Percentiles rank a stretch among this genome's conserved stretches.
These are phyloP conservation scores for Macroglossus sobrinus DNA, from an alignment of 2,113 vertebrate genomes.

Conservation along the genomic window DNA sequence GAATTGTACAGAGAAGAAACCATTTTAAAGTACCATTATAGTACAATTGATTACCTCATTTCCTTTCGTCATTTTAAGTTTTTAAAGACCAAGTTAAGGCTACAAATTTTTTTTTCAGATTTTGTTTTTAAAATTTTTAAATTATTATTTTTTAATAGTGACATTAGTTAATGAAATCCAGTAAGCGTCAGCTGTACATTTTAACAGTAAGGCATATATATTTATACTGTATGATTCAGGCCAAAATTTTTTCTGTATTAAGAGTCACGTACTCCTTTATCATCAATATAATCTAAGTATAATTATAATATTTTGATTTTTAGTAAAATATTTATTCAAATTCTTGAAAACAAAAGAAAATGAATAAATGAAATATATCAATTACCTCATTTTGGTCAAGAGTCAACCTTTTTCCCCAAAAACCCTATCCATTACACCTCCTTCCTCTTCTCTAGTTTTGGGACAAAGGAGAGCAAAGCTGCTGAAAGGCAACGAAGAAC, in stretches of 20 bases:
- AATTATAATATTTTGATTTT: background rate
- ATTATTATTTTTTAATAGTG: too few species aligned
- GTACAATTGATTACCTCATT: background rate
- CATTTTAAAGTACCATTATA: background rate
- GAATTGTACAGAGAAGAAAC: background rate
- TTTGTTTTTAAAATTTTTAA: too few species aligned
- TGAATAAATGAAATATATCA: background rate
- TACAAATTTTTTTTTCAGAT: too few species aligned
- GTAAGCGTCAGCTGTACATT: too few species aligned
- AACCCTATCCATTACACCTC: background rate
- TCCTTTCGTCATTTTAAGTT: conserved; percentile 20
- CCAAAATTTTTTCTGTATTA: background rate
- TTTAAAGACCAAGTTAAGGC: conserved; percentile 5
- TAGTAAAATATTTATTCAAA: background rate
- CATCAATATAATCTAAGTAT: background rate
- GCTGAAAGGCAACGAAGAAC: background rate
- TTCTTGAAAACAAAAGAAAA: conserved; percentile 19
- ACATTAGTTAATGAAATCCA: too few species aligned
- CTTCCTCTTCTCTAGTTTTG: background rate
- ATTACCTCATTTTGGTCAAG: background rate
- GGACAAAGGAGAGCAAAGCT: background rate
- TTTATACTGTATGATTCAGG: background rate
- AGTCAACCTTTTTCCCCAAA: background rate
- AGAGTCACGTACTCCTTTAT: background rate
- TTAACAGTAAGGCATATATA: too few species aligned